Conservation (phyloP, 2,113 vertebrate species). For the Zosterops pallidus region DNA sequence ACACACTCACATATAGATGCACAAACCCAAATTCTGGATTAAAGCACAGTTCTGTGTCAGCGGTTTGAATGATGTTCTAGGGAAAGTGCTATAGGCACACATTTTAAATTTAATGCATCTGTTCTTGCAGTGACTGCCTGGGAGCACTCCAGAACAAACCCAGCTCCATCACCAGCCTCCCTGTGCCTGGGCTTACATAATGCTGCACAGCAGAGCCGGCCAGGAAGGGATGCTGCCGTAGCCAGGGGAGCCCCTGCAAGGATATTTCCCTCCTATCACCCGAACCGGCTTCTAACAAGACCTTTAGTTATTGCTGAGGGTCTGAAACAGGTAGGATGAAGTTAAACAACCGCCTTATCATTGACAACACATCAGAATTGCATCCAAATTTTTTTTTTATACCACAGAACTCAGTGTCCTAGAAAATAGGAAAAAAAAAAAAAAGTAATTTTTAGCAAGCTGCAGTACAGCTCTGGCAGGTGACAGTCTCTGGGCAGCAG, state of each 20-base stretch:
- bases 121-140: neutral
- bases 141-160: neutral
- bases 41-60: neutral
- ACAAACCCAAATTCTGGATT: neutral
- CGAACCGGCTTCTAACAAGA: neutral
- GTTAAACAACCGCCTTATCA: neutral
- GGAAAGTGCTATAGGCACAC: neutral
- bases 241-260: neutral
- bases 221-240: neutral
- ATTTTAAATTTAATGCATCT: neutral
- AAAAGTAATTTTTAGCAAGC: neutral
- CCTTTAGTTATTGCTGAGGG: neutral
- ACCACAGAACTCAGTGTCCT: neutral
- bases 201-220: neutral
- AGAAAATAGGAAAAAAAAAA: fast-evolving
- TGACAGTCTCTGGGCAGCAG: neutral
- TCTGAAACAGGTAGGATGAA: fast-evolving
- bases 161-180: neutral
- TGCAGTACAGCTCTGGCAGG: neutral
- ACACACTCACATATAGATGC: fast-evolving
- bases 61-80: fast-evolving
- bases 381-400: neutral
- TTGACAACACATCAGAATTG: neutral
- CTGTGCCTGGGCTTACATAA: slow-evolving; percentile 31
- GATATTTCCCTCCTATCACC: neutral